Evolutionary conservation across 2,113 vertebrate genomes (phyloP), one percentile per base, ranked within the genome.

Genomic region (Hippolais icterina): DNA sequence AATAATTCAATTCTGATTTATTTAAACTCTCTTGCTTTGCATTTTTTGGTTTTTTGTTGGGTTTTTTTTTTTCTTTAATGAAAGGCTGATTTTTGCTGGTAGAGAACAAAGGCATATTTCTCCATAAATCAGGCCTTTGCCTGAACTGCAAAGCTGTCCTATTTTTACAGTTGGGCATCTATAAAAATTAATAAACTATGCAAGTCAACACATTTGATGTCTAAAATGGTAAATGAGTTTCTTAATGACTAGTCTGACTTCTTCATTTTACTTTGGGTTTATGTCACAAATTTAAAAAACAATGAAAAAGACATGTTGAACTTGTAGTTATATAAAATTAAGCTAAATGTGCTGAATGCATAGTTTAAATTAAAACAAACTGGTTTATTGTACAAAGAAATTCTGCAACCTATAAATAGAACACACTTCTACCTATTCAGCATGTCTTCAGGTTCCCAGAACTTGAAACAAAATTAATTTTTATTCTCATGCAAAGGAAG

Each of bases 351-450:
- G 91, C 91, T 93, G 96, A 96, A 90, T 89, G 47, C 68, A 13
- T 77, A 61, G 42, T 63, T 94, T 83, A 89, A 93, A 93, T 94
- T 87, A 89, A 95, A 96, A 88, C 86, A 95, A 97, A 93, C 84
- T 65, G 56, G 8, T 81, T 78, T 78, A 19, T 56, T 87, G 56
- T 19, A 87, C 68, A 90, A 93, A 95, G 80, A 78, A 78, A 68
- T 64, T 59, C 83, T 89, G 64, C 83, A 75, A 33, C 83, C 89
- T 87, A 92, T 92, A 95, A 93, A 94, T 78, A 95, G 96, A 87
- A 92, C 15, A 14, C 35, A 44, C 57, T 94, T 78, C 60, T 74
- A 77, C 56, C 80, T 59, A 56, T 87, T 95, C 95, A 93, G 86
- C 93, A 81, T 10, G 39, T 92, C 89, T 56, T 77, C 71, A 74